phyloP scores from a whole-genome alignment of 2,113 vertebrate genomes.

The Agelaius phoeniceus region DNA sequence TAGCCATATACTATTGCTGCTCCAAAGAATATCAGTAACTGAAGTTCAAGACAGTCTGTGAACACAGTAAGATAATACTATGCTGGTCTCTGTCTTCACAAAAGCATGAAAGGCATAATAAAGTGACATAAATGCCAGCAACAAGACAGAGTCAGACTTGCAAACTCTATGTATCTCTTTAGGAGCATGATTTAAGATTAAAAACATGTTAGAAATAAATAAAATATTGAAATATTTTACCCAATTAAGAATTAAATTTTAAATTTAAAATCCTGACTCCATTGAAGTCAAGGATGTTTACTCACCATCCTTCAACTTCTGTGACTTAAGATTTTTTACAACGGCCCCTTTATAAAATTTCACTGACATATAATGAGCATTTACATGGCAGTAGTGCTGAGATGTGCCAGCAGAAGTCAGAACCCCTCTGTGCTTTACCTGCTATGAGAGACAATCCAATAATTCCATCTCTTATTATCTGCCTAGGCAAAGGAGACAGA shows the following conservation, averaged over 20 bases:
- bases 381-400: not conserved
- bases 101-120: not conserved
- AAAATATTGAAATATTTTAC: not conserved
- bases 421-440: not conserved
- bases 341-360: not conserved
- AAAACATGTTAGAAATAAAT: not conserved
- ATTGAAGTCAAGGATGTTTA: not conserved
- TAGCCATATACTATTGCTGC: not conserved
- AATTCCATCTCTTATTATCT: not conserved
- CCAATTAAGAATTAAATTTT: not conserved
- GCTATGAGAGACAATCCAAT: not conserved
- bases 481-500: not conserved
- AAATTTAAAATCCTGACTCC: not conserved
- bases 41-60: not conserved
- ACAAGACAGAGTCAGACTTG: not conserved
- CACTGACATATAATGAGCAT: not conserved
- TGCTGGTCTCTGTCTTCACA: not conserved
- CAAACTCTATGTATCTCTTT: not conserved
- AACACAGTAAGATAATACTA: not conserved
- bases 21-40: not conserved
- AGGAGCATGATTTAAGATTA: not conserved
- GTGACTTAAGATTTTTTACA: not conserved
- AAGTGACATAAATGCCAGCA: not conserved
- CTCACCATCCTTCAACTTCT: not conserved
- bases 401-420: not conserved